Percentiles rank a stretch among this genome's conserved stretches.
These are phyloP conservation scores for Calonectris borealis DNA, from an alignment of 2,113 vertebrate species.

Conservation along the genomic window DNA sequence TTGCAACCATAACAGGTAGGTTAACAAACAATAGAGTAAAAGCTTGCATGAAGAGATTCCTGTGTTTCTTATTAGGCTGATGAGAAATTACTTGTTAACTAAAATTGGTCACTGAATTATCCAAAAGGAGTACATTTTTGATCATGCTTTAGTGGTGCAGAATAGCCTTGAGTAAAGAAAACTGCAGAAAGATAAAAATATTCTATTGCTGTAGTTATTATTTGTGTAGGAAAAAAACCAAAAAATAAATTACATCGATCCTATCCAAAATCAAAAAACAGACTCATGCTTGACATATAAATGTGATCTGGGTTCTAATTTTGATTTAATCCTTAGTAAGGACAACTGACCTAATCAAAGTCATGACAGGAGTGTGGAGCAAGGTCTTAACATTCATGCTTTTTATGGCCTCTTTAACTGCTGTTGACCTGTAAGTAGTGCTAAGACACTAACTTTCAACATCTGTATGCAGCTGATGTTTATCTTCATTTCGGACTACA, in stretches of 20 bases:
- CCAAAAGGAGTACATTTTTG: neutral
- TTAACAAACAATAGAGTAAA: neutral
- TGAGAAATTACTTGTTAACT: neutral
- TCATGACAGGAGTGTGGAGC: neutral
- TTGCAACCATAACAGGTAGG: neutral
- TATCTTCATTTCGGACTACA: neutral
- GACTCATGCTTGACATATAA: neutral
- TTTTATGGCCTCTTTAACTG: neutral
- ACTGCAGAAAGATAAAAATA: neutral
- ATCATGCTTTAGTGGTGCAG: neutral
- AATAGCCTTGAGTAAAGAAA: neutral
- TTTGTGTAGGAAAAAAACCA: neutral
- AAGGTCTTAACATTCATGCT: neutral
- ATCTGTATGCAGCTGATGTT: neutral
- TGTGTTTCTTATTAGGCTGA: neutral
- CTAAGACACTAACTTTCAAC: neutral
- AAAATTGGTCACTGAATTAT: neutral
- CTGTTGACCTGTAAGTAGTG: neutral
- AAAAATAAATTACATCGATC: neutral
- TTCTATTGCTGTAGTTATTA: neutral
- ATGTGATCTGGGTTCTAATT: neutral
- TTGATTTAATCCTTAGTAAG: neutral
- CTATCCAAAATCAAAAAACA: neutral
- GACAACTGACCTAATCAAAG: neutral
- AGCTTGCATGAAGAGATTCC: neutral